These are phyloP conservation scores for Pygathrix nemaeus DNA, from an alignment of 2,113 vertebrate species.

Conservation along the genomic window DNA sequence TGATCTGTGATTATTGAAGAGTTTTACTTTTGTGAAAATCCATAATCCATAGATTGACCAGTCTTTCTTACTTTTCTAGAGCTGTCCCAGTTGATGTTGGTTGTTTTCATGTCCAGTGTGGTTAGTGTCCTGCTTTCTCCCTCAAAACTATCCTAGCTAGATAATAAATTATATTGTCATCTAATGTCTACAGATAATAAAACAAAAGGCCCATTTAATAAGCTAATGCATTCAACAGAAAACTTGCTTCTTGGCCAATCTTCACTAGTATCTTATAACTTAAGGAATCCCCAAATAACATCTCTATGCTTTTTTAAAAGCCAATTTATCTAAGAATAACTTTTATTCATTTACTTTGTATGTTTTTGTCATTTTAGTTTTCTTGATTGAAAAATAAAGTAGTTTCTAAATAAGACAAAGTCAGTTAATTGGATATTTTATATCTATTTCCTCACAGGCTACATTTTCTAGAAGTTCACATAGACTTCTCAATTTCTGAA, in stretches of 20 bases:
- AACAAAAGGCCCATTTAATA: neutral
- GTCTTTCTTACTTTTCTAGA: neutral
- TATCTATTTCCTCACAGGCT: neutral
- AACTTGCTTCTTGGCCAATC: neutral
- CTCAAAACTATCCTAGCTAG: neutral
- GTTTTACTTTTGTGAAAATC: neutral
- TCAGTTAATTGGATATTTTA: neutral
- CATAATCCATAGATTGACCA: neutral
- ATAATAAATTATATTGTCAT: neutral
- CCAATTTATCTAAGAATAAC: neutral
- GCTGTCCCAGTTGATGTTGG: neutral
- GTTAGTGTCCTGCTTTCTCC: neutral
- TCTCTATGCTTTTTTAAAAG: neutral
- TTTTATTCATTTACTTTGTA: neutral
- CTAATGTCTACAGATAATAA: neutral
- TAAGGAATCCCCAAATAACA: neutral
- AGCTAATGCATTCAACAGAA: neutral
- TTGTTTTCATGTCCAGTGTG: no score
- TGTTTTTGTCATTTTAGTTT: neutral
- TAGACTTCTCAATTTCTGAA: neutral
- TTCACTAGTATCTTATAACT: neutral
- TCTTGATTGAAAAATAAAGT: neutral
- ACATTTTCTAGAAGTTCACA: slow-evolving; percentile 1
- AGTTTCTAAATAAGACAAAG: neutral
- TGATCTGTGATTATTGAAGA: neutral